phyloP scores from a whole-genome alignment of 2,888 invertebrate species.

The Neoitamus cyanurus region DNA sequence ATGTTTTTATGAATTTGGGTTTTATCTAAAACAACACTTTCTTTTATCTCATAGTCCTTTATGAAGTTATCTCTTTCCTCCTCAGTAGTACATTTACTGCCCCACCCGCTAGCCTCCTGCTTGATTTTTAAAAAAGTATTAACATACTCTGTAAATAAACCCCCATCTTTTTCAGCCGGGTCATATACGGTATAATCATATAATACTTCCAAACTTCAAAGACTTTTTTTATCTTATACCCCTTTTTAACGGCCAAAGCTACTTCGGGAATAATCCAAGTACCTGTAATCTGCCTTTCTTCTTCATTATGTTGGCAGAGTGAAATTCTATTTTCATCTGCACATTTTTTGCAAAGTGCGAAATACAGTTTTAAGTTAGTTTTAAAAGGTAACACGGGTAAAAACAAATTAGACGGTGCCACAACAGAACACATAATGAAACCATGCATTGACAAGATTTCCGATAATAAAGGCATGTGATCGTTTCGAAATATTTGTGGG shows the following conservation, averaged over 20 bases:
- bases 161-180: not conserved
- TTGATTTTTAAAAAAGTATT: constrained; percentile 40
- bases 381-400: constrained; percentile 15
- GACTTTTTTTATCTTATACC: constrained; percentile 26
- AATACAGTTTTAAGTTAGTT: constrained; percentile 22
- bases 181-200: constrained; percentile 1
- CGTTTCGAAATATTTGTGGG: too few species aligned
- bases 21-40: not conserved
- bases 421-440: not conserved
- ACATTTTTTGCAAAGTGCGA: constrained; percentile 14
- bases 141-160: constrained; percentile 44
- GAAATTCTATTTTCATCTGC: constrained; percentile 3
- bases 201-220: constrained; percentile 37
- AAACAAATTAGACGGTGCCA: constrained; percentile 17
- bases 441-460: not conserved
- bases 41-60: not conserved
- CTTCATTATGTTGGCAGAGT: not conserved
- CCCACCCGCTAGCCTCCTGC: constrained; percentile 28
- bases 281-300: not conserved
- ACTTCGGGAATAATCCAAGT: not conserved
- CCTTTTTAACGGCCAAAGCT: not conserved
- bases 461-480: not conserved
- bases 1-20: not conserved
- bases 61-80: not conserved
- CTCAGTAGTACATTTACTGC: not conserved